phyloP scores from a whole-genome alignment of 2,797 vertebrate species.

The Vultur gryphus region DNA sequence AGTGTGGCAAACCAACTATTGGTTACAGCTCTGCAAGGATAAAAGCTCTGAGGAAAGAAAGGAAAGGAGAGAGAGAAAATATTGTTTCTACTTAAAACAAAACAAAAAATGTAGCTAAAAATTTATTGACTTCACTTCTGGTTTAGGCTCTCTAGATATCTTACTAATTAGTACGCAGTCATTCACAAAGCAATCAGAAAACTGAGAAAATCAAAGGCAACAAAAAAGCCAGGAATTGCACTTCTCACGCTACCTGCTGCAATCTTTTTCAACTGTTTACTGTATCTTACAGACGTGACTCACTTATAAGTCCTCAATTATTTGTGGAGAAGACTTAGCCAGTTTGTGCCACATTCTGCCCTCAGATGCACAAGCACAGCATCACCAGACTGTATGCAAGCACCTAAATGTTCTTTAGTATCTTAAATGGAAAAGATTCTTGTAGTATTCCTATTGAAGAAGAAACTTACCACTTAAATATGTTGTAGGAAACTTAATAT shows the following conservation, averaged over 20 bases:
- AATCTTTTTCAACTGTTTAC: background rate
- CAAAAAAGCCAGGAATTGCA: background rate
- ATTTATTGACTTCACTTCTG: background rate
- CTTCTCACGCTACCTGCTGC: background rate
- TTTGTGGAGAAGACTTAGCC: background rate
- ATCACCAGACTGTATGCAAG: background rate
- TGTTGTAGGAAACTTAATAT: background rate
- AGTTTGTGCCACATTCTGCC: background rate
- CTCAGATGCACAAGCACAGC: background rate
- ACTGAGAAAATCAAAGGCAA: background rate
- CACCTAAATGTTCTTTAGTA: background rate
- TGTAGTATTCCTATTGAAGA: background rate
- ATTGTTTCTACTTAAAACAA: background rate
- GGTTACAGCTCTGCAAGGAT: background rate
- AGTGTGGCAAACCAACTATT: background rate
- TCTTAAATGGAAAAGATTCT: slow-evolving; percentile 4
- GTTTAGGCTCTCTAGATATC: background rate
- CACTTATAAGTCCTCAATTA: background rate
- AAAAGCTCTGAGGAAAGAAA: background rate
- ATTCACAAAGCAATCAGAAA: background rate
- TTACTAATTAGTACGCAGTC: background rate
- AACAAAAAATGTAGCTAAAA: background rate
- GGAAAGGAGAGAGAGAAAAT: background rate
- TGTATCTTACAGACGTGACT: background rate
- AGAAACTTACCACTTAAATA: background rate